A percentile compares a stretch with the other conserved stretches of the same genome.
Conservation (phyloP, 2,113 vertebrate species). For the Gobiocypris rarus region DNA sequence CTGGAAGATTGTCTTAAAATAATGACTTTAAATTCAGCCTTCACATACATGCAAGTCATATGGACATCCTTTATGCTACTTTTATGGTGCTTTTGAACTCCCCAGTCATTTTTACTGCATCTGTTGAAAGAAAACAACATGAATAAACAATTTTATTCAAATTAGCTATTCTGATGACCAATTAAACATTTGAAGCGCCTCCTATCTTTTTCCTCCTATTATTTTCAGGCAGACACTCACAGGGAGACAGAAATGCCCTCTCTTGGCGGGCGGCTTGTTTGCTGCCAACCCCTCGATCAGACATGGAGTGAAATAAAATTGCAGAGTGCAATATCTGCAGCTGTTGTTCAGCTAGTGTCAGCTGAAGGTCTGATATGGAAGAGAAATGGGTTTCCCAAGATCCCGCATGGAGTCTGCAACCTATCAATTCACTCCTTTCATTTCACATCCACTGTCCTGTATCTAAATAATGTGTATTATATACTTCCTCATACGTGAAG, state of each 20-base stretch:
- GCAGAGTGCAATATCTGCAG: slow-evolving; percentile 47
- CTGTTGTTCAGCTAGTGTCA: slow-evolving; percentile 48
- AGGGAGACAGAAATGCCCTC: neutral
- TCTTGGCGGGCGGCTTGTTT: slow-evolving; percentile 21
- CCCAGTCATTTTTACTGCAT: neutral
- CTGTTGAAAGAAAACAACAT: neutral
- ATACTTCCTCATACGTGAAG: slow-evolving; percentile 39
- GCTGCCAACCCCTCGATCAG: slow-evolving; percentile 20
- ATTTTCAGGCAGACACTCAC: neutral
- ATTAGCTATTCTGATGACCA: neutral
- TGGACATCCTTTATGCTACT: neutral
- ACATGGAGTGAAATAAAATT: slow-evolving; percentile 28
- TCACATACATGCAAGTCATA: neutral
- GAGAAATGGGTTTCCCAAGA: slow-evolving; percentile 53
- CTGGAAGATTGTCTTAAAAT: neutral
- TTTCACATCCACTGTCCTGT: slow-evolving; percentile 39
- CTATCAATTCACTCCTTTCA: slow-evolving; percentile 50
- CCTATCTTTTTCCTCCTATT: neutral
- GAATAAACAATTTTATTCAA: neutral
- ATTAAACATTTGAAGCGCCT: neutral
- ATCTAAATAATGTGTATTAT: slow-evolving; percentile 59
- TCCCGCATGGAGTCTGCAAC: slow-evolving; percentile 28
- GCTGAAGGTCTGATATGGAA: slow-evolving; percentile 46
- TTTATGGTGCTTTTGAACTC: neutral
- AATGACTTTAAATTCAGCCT: neutral